Evolutionary conservation across 1,140 invertebrate species (phyloP).

Genomic region (Archegozetes longisetosus): DNA sequence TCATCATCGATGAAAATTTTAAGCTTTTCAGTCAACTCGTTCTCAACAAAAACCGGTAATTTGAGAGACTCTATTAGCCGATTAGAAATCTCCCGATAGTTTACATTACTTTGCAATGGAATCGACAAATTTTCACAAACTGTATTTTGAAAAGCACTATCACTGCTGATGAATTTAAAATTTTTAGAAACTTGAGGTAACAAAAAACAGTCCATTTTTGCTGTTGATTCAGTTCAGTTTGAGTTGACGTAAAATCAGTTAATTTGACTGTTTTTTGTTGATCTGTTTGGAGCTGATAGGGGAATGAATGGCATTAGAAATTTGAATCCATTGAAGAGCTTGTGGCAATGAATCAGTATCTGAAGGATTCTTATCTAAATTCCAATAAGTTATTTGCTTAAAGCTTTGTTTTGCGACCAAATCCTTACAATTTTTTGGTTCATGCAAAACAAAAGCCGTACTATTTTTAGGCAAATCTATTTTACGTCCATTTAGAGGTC

Average conservation of each 20-base stretch:
- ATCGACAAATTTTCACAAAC: neutral
- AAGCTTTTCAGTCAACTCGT: constrained; percentile 2
- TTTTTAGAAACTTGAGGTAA: neutral
- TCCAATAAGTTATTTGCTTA: constrained; percentile 1
- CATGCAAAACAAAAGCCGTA: neutral
- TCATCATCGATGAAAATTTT: constrained; percentile 2
- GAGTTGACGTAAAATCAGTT: no score
- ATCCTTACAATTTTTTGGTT: neutral
- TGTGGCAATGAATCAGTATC: constrained; percentile 7
- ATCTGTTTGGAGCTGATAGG: constrained; percentile 27
- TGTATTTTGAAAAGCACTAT: neutral
- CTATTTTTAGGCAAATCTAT: neutral
- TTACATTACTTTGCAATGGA: constrained; percentile 10
- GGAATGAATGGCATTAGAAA: constrained; percentile 7
- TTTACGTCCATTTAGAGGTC: constrained; percentile 2
- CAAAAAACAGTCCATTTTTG: constrained; percentile 18
- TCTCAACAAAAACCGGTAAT: neutral
- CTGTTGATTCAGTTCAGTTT: no score
- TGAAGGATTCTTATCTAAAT: constrained; percentile 10
- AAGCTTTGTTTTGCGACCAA: neutral
- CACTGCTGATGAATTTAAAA: neutral
- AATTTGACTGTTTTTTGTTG: no score
- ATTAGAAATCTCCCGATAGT: neutral
- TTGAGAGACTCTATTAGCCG: constrained; percentile 2
- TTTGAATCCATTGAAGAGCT: constrained; percentile 1